phyloP scores from a whole-genome alignment of 2,888 invertebrate species.

The Ornithoptera alexandrae region DNA sequence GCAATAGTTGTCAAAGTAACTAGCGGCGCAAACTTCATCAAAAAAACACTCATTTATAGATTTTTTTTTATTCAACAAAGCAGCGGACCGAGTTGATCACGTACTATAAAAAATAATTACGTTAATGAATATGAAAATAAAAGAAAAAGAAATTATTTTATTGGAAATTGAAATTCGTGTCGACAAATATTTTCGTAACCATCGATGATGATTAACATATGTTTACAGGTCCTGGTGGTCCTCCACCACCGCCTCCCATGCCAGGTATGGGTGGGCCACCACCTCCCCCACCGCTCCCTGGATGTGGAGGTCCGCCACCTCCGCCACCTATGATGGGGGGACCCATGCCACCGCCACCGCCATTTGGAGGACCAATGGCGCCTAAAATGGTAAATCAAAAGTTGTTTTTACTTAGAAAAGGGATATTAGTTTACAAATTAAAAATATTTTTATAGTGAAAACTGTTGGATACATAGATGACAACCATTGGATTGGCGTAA shows the following conservation, averaged over 20 bases:
- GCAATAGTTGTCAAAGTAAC: too few relatives aligned
- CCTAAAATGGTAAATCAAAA: slow-evolving; percentile 57
- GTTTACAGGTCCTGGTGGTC: slow-evolving; percentile 38
- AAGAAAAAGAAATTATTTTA: not conserved
- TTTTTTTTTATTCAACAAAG: too few relatives aligned
- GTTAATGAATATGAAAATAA: not conserved
- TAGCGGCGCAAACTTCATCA: too few relatives aligned
- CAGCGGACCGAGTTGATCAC: too few relatives aligned
- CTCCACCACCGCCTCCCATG: slow-evolving; percentile 82
- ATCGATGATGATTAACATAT: not conserved
- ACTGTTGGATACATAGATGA: too few relatives aligned
- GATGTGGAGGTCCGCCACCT: slow-evolving; percentile 72
- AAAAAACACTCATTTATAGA: too few relatives aligned
- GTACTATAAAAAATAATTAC: too few relatives aligned
- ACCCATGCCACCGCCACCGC: slow-evolving; percentile 72
- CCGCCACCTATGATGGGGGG: slow-evolving; percentile 74
- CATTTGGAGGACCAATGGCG: slow-evolving; percentile 53
- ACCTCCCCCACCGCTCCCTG: slow-evolving; percentile 80
- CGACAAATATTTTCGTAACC: not conserved
- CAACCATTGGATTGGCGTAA: too few relatives aligned
- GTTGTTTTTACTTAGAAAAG: not conserved
- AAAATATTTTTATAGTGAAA: too few relatives aligned
- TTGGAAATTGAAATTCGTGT: too few relatives aligned
- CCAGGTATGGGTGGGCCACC: slow-evolving; percentile 80
- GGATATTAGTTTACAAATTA: not conserved